Base-by-base conservation (phyloP, 2,113 vertebrate genomes). In the Indicator maculatus region DNA sequence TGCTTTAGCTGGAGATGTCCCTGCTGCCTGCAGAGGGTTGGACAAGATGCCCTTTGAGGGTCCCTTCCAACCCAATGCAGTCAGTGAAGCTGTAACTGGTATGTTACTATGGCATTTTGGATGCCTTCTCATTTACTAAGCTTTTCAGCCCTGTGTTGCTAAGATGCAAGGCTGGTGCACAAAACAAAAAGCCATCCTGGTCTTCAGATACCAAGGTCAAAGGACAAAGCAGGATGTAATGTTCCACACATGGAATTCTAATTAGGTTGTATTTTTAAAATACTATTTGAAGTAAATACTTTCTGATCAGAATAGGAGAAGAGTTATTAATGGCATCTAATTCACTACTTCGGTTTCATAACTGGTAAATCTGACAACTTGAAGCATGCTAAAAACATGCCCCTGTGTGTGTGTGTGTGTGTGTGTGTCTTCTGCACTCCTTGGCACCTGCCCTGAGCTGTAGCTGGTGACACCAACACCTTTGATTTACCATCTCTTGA, bases 81-180 rank as follows among this genome's bases (percentile, higher is more conserved):
- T 52, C 50, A 13, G 23, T 52, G 50, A 13, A 26, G 50, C 50
- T 52, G 50, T 89, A 88, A 91, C 86, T 61, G 79, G 55, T 72
- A 69, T 76, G 96, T 96, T 95, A 86, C 93, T 94, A 87, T 93
- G 91, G 94, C 91, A 74, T 93, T 95, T 91, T 89, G 90, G 86
- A 94, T 45, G 66, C 95, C 86, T 89, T 44, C 89, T 92, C 93
- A 95, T 94, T 94, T 89, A 65, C 83, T 41, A 20, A 95, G 93
- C 72, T 38, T 76, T 93, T 79, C 83, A 64, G 81, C 61, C 72
- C 63, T 12, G 69, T 90, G 94, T 92, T 96, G 96, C 97, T 96
- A 96, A 96, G 96, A 95, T 80, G 93, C 90, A 56, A 72, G 69
- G 60, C 92, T 80, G 95, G 38, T 88, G 87, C 91, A 86, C 91